Base-by-base conservation (phyloP, 2,113 vertebrate genomes). In the Coptodon bakossiorum region DNA sequence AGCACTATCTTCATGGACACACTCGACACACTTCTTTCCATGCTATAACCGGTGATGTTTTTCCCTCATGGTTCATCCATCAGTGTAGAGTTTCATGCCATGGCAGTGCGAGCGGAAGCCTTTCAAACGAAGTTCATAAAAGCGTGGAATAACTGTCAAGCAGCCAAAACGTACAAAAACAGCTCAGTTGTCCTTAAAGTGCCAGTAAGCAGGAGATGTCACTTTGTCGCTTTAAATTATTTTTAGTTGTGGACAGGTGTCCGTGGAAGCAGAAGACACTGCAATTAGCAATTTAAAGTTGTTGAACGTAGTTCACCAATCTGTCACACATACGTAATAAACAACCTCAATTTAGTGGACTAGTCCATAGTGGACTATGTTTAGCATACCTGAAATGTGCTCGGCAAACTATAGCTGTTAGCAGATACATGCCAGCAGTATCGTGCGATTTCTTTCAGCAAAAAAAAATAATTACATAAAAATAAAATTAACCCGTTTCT, bases 341-440 rank as follows among this genome's bases (percentile, higher is more conserved):
- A 40, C 34, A 38, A 34, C 16, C 19, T 31, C 10, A n/a, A 11
- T 19, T 19, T 31, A 50, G 24, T 29, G 71, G 14, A 48, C 68
- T 11, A 34, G 68, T 40, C 57, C 57, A 61, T 34, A 61, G 57
- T 61, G 57, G 29, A 11, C 57, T 34, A 12, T 19, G 11, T 24
- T 29, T 50, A 63, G 24, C 54, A 12, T 94, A 96, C 94, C 96
- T 96, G 94, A 76, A 86, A 19, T 92, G 66, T 34, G 81, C 79
- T 11, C 84, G 50, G 61, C 57, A 53, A 9, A 88, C 68, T 3
- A 76, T 53, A 78, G 61, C 34, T 27, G 91, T 76, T 11, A 94
- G 10, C 29, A 87, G 90, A 79, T 86, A 94, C 95, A 94, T 93
- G 93, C 83, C 31, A 5, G 27, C n/a, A 13, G 38, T n/a, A 73